phyloP scores from a whole-genome alignment of 2,113 vertebrate genomes.

The Cercopithecus mona region DNA sequence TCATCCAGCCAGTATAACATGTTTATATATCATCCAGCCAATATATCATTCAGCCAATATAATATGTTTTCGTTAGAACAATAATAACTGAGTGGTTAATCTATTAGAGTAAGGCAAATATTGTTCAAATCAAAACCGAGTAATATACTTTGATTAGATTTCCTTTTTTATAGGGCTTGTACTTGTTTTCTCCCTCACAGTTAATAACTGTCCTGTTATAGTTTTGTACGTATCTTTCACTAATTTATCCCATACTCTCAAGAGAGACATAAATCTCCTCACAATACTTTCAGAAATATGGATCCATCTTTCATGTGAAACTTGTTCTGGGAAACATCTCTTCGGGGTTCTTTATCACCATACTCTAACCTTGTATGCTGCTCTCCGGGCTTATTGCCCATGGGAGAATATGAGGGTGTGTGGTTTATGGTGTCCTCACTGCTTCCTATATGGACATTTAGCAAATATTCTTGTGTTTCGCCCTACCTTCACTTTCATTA shows the following conservation, averaged over 20 bases:
- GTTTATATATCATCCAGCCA: no score
- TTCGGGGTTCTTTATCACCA: background rate
- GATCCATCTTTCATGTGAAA: background rate
- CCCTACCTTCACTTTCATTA: background rate
- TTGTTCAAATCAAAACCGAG: background rate
- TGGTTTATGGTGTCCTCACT: background rate
- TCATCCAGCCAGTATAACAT: background rate
- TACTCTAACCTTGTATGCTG: background rate
- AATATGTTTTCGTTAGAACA: background rate
- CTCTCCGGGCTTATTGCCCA: background rate
- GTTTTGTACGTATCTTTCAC: background rate
- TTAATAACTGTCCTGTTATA: background rate
- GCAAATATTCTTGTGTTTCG: background rate
- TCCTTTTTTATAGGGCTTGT: background rate
- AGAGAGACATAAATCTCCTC: background rate
- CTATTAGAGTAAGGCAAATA: background rate
- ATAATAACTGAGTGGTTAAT: background rate
- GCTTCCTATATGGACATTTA: background rate
- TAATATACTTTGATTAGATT: background rate
- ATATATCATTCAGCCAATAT: background rate
- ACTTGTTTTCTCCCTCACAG: background rate
- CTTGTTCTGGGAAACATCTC: background rate
- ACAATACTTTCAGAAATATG: background rate
- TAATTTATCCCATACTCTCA: background rate
- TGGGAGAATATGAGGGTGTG: background rate